Percentiles rank a stretch among this genome's conserved stretches.
Conservation (phyloP, 1,140 invertebrate species). For the Gerris buenoi region DNA sequence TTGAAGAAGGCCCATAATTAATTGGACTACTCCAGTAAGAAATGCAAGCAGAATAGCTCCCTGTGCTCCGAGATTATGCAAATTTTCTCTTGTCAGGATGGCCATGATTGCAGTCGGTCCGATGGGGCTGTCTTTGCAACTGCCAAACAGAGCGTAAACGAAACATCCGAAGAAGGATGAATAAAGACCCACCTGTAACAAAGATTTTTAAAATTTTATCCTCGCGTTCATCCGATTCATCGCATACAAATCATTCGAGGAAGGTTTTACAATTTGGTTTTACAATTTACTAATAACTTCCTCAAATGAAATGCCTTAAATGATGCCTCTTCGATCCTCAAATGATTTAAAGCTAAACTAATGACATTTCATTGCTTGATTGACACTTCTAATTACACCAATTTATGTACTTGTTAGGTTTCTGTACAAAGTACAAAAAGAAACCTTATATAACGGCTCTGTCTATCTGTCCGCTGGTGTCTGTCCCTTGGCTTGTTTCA, state of each 20-base stretch:
- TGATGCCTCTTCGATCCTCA: too few species aligned
- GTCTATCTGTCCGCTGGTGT: too few species aligned
- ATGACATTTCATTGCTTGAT: too few species aligned
- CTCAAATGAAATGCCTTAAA: too few species aligned
- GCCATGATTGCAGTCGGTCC: conserved; percentile 52
- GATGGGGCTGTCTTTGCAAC: conserved; percentile 56
- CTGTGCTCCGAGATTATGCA: conserved; percentile 41
- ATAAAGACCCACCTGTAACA: conserved; percentile 60
- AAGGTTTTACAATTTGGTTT: neutral
- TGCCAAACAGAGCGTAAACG: conserved; percentile 59
- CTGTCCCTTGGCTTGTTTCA: too few species aligned
- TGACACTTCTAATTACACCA: too few species aligned
- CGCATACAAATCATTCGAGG: neutral
- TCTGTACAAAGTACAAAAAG: too few species aligned
- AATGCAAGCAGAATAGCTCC: conserved; percentile 69
- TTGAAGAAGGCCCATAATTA: conserved; percentile 69
- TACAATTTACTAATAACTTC: neutral
- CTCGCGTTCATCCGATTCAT: neutral
- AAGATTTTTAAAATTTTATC: neutral
- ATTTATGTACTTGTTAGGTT: too few species aligned
- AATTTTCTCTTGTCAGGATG: conserved; percentile 46
- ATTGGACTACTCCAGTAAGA: conserved; percentile 57
- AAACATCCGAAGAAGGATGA: conserved; percentile 76
- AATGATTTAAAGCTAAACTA: too few species aligned
- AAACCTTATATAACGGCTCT: too few species aligned